These are phyloP conservation scores for Drosophila pseudoobscura DNA, from an alignment of 1,140 invertebrate genomes.

Conservation along the genomic window DNA sequence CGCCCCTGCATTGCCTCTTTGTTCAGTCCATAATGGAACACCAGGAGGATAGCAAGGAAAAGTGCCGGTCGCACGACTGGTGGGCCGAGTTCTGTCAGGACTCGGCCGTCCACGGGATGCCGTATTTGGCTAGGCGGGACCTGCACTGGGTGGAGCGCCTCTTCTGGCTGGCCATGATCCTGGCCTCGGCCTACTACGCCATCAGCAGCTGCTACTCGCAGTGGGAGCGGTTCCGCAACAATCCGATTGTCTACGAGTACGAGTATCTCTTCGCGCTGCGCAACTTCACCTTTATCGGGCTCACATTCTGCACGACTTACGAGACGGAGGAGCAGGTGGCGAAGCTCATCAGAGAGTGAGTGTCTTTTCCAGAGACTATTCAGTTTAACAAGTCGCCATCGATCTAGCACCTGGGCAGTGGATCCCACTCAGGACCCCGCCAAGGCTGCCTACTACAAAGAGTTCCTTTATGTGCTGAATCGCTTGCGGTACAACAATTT, in stretches of 20 bases:
- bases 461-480: conserved; percentile 57
- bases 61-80: conserved; percentile 27
- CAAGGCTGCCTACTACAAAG: conserved; percentile 38
- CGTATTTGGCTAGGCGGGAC: conserved; percentile 62
- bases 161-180: conserved; percentile 60
- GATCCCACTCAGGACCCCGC: background rate
- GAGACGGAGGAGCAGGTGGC: conserved; percentile 24
- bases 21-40: conserved; percentile 36
- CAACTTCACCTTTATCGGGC: conserved; percentile 63
- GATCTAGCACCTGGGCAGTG: conserved; percentile 50
- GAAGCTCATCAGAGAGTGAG: conserved; percentile 55
- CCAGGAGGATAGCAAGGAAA: background rate
- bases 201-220: conserved; percentile 60
- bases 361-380: background rate
- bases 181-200: conserved; percentile 57
- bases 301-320: conserved; percentile 66
- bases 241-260: conserved; percentile 74
- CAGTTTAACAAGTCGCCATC: background rate
- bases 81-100: conserved; percentile 48
- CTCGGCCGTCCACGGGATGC: conserved; percentile 66
- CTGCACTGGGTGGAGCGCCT: conserved; percentile 68
- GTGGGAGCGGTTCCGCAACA: conserved; percentile 69
- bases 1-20: conserved; percentile 4
- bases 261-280: conserved; percentile 63
- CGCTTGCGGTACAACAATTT: conserved; percentile 50